Evolutionary conservation across 2,797 vertebrate genomes (phyloP).

Genomic region (Pelobates cultripes): DNA sequence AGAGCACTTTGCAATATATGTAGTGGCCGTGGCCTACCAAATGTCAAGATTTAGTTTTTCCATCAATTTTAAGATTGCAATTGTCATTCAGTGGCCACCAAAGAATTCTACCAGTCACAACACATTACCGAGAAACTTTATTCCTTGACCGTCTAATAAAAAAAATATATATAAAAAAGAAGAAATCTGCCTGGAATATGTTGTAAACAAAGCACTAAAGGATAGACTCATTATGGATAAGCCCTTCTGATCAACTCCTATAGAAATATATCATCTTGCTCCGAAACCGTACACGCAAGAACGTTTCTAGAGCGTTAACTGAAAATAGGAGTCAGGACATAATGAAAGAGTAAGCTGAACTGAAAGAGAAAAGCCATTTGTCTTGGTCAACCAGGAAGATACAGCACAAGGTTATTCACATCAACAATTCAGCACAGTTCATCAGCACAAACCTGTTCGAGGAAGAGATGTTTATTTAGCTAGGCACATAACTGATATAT

Average conservation of each 20-base stretch:
- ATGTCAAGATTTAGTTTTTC: no score
- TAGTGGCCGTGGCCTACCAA: no score
- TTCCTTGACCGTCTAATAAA: no score
- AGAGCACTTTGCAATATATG: no score
- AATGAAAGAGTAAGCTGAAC: conserved; percentile 41
- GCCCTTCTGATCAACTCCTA: conserved; percentile 2
- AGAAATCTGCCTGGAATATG: no score
- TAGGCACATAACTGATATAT: conserved; percentile 38
- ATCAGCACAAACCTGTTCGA: conserved; percentile 34
- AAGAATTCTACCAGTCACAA: no score
- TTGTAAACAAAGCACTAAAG: no score
- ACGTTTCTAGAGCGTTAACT: conserved; percentile 44
- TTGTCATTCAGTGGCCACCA: no score
- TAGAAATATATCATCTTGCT: conserved; percentile 18
- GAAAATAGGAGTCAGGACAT: conserved; percentile 42
- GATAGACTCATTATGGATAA: not conserved
- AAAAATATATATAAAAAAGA: no score
- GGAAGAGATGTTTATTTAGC: conserved; percentile 46
- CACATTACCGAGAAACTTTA: no score
- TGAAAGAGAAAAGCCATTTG: conserved; percentile 45
- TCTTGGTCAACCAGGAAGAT: conserved; percentile 42
- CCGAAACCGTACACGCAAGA: conserved; percentile 6
- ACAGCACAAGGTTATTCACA: conserved; percentile 47
- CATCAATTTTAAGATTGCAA: no score
- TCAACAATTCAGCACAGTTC: conserved; percentile 43